Percentiles rank a stretch among this genome's conserved stretches.
phyloP scores from a whole-genome alignment of 1,140 invertebrate species.

The Brevipalpus yothersi region DNA sequence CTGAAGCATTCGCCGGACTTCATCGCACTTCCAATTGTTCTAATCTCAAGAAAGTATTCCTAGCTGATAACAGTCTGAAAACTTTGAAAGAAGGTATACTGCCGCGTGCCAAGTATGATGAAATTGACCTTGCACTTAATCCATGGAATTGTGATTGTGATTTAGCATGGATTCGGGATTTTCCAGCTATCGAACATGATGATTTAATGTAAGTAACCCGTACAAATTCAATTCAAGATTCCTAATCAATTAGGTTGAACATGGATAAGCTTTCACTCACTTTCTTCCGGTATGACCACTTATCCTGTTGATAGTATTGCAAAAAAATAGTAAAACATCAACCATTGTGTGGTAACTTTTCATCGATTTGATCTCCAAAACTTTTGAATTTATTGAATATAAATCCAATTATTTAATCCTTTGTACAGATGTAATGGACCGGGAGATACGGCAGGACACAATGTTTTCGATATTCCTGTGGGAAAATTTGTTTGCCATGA shows the following conservation, averaged over 20 bases:
- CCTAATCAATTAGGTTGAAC: too few species aligned
- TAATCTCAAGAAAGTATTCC: constrained; percentile 5
- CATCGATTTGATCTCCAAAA: too few species aligned
- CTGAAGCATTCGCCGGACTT: constrained; percentile 3
- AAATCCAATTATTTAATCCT: too few species aligned
- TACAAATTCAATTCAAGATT: too few species aligned
- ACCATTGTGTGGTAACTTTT: too few species aligned
- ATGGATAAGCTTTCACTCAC: too few species aligned
- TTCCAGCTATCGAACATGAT: constrained; percentile 3
- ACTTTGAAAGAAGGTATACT: background rate
- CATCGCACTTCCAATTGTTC: constrained; percentile 5
- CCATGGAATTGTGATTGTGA: constrained; percentile 13
- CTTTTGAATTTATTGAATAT: too few species aligned
- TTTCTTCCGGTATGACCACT: too few species aligned
- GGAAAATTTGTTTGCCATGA: background rate
- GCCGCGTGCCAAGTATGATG: constrained; percentile 4
- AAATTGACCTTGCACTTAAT: constrained; percentile 11
- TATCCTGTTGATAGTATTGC: too few species aligned
- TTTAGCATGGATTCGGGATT: constrained; percentile 11
- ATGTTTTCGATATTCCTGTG: background rate
- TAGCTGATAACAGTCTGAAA: background rate
- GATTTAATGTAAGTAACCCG: too few species aligned
- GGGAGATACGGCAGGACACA: background rate
- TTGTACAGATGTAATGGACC: constrained; percentile 7
- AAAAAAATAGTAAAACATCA: too few species aligned